These are phyloP conservation scores for Acleris holmiana DNA, from an alignment of 2,888 invertebrate species.

Conservation along the genomic window DNA sequence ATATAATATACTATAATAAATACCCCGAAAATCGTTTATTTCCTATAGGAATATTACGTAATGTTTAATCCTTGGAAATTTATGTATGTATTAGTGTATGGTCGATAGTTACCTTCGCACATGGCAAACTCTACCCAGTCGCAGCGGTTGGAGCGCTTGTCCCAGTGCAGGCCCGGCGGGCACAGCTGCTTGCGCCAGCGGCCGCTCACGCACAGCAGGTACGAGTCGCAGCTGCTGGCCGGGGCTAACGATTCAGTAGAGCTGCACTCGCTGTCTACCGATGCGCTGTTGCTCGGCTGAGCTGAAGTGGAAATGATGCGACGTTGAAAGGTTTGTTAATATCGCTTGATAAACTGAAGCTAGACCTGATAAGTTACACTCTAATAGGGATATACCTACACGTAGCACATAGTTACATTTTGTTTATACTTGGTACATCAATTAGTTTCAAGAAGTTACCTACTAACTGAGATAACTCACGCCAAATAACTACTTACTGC, in stretches of 20 bases:
- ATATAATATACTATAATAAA: too few species aligned
- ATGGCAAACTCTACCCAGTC: conserved; percentile 92
- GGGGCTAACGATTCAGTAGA: conserved; percentile 78
- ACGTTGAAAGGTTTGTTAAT: neutral
- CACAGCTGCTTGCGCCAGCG: conserved; percentile 89
- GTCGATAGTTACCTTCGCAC: conserved; percentile 77
- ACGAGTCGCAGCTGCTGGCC: conserved; percentile 88
- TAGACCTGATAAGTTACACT: too few species aligned
- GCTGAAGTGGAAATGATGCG: conserved; percentile 38
- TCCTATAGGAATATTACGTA: too few species aligned
- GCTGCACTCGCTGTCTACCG: conserved; percentile 56
- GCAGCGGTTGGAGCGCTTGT: conserved; percentile 87
- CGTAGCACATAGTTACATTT: too few species aligned
- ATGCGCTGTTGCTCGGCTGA: conserved; percentile 48
- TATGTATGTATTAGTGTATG: conserved; percentile 38
- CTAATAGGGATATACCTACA: too few species aligned
- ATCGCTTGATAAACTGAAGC: too few species aligned
- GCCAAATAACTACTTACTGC: too few species aligned
- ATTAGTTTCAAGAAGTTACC: too few species aligned
- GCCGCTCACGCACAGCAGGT: conserved; percentile 90
- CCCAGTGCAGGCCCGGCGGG: conserved; percentile 93
- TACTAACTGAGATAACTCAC: too few species aligned
- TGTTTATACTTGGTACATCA: too few species aligned
- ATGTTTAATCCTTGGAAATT: too few species aligned
- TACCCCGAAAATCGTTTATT: too few species aligned